Evolutionary conservation across 1,140 invertebrate species (phyloP).

Genomic region (Ceratina calcarata): DNA sequence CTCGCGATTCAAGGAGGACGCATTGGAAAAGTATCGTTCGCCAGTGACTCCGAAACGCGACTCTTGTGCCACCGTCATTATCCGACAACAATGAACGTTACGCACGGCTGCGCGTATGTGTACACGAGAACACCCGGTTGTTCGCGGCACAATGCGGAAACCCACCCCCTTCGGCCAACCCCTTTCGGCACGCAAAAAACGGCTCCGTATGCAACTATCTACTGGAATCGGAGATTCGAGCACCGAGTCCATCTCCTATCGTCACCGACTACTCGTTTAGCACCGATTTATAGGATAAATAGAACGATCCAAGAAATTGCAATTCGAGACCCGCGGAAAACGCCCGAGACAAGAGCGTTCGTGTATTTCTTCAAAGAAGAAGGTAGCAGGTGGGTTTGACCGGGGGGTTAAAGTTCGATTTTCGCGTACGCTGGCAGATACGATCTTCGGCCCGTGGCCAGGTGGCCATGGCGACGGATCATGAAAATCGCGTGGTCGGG

Average conservation of each 20-base stretch:
- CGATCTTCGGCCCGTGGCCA: constrained; percentile 76
- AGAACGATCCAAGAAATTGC: no score
- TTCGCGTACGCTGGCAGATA: constrained; percentile 69
- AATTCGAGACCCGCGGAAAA: no score
- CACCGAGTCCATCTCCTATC: no score
- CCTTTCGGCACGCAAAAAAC: not conserved
- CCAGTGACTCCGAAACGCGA: constrained; percentile 49
- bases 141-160: constrained; percentile 15
- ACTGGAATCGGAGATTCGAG: no score
- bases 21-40: constrained; percentile 44
- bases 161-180: not conserved
- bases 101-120: constrained; percentile 47
- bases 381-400: constrained; percentile 19
- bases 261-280: no score
- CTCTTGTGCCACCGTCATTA: constrained; percentile 57
- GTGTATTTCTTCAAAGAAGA: no score
- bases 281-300: no score
- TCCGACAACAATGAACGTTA: constrained; percentile 60
- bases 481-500: constrained; percentile 79
- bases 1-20: constrained; percentile 1
- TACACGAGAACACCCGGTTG: constrained; percentile 29
- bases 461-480: constrained; percentile 81
- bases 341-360: no score
- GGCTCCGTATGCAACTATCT: not conserved
- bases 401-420: constrained; percentile 61